Conservation (phyloP, 2,888 invertebrate genomes). For the Eupelmus urozonus region DNA sequence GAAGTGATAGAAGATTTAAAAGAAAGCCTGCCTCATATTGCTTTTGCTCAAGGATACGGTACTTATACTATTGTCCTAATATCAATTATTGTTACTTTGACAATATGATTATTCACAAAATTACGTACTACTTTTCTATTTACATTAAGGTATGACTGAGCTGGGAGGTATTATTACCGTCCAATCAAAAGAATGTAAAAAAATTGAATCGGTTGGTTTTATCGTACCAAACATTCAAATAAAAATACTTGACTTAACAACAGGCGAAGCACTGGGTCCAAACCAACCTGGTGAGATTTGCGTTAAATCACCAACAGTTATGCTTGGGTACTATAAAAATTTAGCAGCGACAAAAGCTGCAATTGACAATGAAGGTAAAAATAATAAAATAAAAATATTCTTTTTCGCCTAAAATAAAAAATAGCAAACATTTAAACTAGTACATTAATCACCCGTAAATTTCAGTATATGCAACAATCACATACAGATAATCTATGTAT, state of each 20-base stretch:
- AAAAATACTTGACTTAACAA: constrained; percentile 65
- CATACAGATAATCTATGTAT: no score
- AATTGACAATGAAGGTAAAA: constrained; percentile 78
- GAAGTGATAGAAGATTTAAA: constrained; percentile 58
- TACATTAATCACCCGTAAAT: no score
- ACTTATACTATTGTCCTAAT: constrained; percentile 9
- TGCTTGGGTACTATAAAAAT: constrained; percentile 80
- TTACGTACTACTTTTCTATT: not conserved
- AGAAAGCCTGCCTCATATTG: not conserved
- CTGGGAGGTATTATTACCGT: constrained; percentile 54
- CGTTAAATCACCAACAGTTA: constrained; percentile 67
- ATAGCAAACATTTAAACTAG: no score
- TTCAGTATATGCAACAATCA: no score
- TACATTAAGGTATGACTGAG: constrained; percentile 68
- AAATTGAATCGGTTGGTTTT: constrained; percentile 66
- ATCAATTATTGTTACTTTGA: no score
- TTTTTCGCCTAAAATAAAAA: no score
- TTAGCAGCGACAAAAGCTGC: constrained; percentile 78
- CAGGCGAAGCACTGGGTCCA: constrained; percentile 62
- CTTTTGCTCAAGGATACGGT: constrained; percentile 65
- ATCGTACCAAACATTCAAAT: constrained; percentile 60
- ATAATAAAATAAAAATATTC: no score
- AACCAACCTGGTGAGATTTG: constrained; percentile 66
- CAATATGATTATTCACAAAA: no score
- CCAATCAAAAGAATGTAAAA: constrained; percentile 57